Conservation (phyloP, 2,888 invertebrate genomes). For the Perizoma affinitatum region DNA sequence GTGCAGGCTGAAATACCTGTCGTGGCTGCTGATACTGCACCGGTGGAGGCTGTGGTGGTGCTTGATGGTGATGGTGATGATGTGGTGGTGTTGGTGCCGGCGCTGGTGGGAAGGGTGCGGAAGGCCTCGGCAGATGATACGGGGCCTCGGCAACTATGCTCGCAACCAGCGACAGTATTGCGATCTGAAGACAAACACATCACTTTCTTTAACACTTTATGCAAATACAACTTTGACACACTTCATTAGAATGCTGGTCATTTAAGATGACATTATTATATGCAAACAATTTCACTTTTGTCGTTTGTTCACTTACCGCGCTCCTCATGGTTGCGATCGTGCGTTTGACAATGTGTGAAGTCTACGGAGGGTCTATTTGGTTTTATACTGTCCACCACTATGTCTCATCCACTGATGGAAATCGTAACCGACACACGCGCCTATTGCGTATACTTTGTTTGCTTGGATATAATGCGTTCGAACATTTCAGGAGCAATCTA, state of each 20-base stretch:
- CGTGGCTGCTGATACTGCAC: conserved; percentile 32
- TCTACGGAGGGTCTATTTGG: conserved; percentile 46
- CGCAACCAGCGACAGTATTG: conserved; percentile 64
- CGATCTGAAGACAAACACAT: conserved; percentile 59
- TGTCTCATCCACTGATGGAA: conserved; percentile 33
- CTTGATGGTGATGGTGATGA: conserved; percentile 39
- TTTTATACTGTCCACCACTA: conserved; percentile 76
- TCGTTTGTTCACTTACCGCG: conserved; percentile 68
- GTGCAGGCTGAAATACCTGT: conserved; percentile 41
- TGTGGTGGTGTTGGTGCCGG: conserved; percentile 43
- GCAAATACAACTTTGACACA: conserved; percentile 33
- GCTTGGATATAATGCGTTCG: conserved; percentile 19
- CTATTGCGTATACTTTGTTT: conserved; percentile 40
- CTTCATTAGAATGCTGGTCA: conserved; percentile 40
- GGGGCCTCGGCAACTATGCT: conserved; percentile 70
- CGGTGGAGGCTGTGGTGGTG: conserved; percentile 35
- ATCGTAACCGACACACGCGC: conserved; percentile 41
- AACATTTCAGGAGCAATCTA: conserved; percentile 33
- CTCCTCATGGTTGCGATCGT: conserved; percentile 67
- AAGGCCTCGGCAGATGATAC: conserved; percentile 70
- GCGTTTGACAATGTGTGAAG: conserved; percentile 62
- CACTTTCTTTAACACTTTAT: conserved; percentile 32
- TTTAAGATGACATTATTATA: conserved; percentile 46
- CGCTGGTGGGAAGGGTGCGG: conserved; percentile 52
- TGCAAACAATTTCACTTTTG: conserved; percentile 64